Percentiles rank a stretch among this genome's conserved stretches.
These are phyloP conservation scores for Lipophrys pholis DNA, from an alignment of 2,113 vertebrate species.

Conservation along the genomic window DNA sequence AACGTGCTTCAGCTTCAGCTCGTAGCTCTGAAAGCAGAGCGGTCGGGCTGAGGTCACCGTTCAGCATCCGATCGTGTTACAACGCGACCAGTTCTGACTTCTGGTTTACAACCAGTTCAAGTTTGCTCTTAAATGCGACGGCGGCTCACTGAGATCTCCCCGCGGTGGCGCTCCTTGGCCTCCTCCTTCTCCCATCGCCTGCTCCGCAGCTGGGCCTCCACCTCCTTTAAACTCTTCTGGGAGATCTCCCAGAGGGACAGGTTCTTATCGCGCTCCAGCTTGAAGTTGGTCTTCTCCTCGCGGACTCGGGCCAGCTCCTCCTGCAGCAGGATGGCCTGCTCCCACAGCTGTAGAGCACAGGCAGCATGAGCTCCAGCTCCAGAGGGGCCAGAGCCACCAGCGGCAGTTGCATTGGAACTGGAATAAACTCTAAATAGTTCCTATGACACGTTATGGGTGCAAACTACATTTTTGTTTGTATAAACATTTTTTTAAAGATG, in stretches of 20 bases:
- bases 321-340: conserved; percentile 57
- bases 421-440: too few species aligned
- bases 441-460: too few species aligned
- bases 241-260: conserved; percentile 56
- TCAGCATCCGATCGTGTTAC: too few species aligned
- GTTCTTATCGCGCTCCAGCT: conserved; percentile 71
- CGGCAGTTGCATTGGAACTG: too few species aligned
- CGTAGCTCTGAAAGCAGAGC: conserved; percentile 52
- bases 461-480: too few species aligned
- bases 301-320: conserved; percentile 73
- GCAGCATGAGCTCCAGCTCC: too few species aligned
- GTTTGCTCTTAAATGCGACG: too few species aligned
- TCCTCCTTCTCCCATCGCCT: conserved; percentile 47
- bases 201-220: conserved; percentile 41
- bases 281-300: conserved; percentile 69
- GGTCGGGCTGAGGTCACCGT: too few species aligned
- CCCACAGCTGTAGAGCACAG: conserved; percentile 54
- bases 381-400: too few species aligned
- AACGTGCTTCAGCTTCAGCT: conserved; percentile 71
- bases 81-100: too few species aligned
- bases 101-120: background rate
- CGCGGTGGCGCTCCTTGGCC: conserved; percentile 58
- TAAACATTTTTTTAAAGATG: too few species aligned
- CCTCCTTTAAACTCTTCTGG: conserved; percentile 52
- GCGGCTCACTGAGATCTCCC: conserved; percentile 65